Base-by-base conservation (phyloP, 2,797 vertebrate species). In the Tenualosa thibaudeaui region DNA sequence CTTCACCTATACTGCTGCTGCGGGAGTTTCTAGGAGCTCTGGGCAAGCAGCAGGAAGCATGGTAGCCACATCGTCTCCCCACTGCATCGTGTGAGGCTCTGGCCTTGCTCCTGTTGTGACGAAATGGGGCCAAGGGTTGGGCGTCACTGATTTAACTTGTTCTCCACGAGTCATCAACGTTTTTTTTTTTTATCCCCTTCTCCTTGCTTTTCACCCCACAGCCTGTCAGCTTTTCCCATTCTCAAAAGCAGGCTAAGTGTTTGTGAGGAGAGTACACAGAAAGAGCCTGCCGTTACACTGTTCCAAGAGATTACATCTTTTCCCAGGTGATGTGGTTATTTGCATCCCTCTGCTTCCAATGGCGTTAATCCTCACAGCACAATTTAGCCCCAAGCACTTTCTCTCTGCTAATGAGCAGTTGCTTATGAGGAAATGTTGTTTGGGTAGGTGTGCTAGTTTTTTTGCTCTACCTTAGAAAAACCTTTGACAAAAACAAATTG, bases 111-210 rank as follows among this genome's bases (percentile, higher is more conserved):
- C 90, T 89, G 89, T 91, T 81, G 81, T 93, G 92, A 94, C 90
- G 90, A 92, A 90, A 92, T 85, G 84, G 90, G 90, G 92, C 71
- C 37, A 78, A 46, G 40, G 71, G 71, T 78, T 78, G 71, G 40
- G 40, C 17, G 40, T 86, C 89, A 89, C 91, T 94, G 94, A 95
- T 95, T 95, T 95, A 95, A 95, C 94, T 94, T 92, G 88, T 94
- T 95, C 94, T 89, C 94, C 88, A 78, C 92, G 31, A 91, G 93
- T 94, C 87, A 83, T 54, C 86, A 40, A 53, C 51, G 43, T 71
- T 71, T 15, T 71, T 40, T 75, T 75, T 19, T 6, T 75, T 15
- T 65, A 88, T 85, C 91, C 93, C 90, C 91, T 91, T 92, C 92
- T 93, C 90, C 92, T 71, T 15, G 15, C 40, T 43, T 78, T 94